Evolutionary conservation across 2,888 invertebrate species (phyloP).

Genomic region (Andrena camellia): DNA sequence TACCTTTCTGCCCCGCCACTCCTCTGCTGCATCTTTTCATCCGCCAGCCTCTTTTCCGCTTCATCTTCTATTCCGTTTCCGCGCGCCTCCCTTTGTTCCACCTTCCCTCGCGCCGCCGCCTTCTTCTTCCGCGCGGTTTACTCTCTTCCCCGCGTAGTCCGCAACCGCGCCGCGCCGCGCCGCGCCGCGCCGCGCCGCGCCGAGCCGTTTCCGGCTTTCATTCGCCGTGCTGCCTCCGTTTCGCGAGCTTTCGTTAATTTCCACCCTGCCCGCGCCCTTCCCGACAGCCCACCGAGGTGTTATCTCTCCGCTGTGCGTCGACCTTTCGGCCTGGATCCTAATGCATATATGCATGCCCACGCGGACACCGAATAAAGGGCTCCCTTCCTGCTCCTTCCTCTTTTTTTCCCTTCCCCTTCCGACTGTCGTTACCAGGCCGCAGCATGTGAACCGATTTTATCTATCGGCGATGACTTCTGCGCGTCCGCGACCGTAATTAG

Average conservation of each 20-base stretch:
- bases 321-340: slow-evolving; percentile 53
- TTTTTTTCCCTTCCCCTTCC: neutral
- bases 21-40: slow-evolving; percentile 30
- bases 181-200: too few relatives aligned
- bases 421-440: slow-evolving; percentile 17
- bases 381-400: slow-evolving; percentile 4
- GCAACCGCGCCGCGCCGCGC: neutral
- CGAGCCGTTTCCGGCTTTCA: neutral
- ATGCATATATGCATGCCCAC: slow-evolving; percentile 54
- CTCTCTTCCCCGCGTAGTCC: neutral
- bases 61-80: slow-evolving; percentile 26
- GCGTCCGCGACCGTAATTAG: slow-evolving; percentile 39
- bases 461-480: slow-evolving; percentile 45
- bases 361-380: slow-evolving; percentile 35
- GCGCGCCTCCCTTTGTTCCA: slow-evolving; percentile 30
- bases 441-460: slow-evolving; percentile 56
- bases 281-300: slow-evolving; percentile 5
- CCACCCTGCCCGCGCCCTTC: slow-evolving; percentile 14
- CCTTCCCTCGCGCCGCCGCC: slow-evolving; percentile 7
- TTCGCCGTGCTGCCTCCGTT: neutral
- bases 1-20: neutral
- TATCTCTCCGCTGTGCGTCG: slow-evolving; percentile 53
- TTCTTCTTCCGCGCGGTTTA: slow-evolving; percentile 5
- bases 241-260: slow-evolving; percentile 51
- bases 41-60: slow-evolving; percentile 17